Evolutionary conservation across 2,113 vertebrate genomes (phyloP).

Genomic region (Neopipo cinnamomea): DNA sequence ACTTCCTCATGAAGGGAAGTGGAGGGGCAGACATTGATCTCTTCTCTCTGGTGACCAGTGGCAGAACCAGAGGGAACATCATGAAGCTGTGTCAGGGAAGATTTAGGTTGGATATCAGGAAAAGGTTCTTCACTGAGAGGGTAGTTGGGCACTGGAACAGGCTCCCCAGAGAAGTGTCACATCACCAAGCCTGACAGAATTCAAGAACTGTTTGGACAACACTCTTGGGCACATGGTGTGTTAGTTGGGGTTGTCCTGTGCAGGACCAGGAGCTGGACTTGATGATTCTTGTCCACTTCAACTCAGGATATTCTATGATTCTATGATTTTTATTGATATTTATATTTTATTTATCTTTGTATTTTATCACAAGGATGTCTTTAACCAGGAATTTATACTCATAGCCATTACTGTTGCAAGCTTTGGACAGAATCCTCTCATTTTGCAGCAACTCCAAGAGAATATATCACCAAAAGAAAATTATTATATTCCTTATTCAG

Average conservation of each 20-base stretch:
- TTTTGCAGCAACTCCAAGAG: background rate
- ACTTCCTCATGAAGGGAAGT: background rate
- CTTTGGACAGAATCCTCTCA: background rate
- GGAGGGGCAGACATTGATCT: background rate
- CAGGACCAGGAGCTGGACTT: background rate
- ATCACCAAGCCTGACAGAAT: background rate
- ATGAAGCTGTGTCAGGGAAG: background rate
- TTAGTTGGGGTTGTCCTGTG: background rate
- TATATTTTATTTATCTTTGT: background rate
- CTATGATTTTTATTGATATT: background rate
- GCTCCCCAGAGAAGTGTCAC: background rate
- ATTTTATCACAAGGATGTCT: background rate
- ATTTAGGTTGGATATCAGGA: no score
- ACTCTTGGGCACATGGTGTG: background rate
- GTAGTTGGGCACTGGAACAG: background rate
- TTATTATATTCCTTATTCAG: background rate
- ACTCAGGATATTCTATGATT: background rate
- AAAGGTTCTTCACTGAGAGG: background rate
- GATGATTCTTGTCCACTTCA: background rate
- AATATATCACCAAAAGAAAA: background rate
- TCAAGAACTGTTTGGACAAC: fast-evolving
- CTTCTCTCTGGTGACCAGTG: background rate
- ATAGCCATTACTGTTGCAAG: background rate
- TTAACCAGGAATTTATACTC: background rate
- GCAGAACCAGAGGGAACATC: background rate